These are phyloP conservation scores for Aphrocallistes beatrix DNA, from an alignment of 37 sponge, comb jelly and placozoan species.

Conservation along the genomic window DNA sequence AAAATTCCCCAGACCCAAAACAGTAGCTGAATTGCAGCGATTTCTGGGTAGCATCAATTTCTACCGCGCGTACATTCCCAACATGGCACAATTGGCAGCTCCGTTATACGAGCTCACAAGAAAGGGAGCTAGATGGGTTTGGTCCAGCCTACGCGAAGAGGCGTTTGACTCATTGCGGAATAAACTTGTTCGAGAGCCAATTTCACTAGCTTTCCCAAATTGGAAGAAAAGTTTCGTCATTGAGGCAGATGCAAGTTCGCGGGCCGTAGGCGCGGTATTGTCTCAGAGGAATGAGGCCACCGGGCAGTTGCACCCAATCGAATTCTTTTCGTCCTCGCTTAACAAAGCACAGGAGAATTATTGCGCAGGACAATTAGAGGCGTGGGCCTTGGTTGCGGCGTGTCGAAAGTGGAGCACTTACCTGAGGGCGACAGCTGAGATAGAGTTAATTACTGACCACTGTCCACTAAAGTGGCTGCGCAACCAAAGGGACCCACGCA, in stretches of 20 bases:
- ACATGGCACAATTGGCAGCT: conserved; percentile 20
- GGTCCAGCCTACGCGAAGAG: conserved; percentile 11
- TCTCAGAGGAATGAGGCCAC: neutral
- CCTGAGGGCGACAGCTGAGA: too few species aligned
- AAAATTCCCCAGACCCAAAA: conserved; percentile 19
- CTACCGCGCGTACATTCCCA: conserved; percentile 21
- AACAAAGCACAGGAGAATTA: too few species aligned
- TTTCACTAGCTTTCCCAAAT: conserved; percentile 22
- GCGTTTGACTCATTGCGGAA: conserved; percentile 20
- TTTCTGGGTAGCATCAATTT: conserved; percentile 22
- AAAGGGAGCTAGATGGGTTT: conserved; percentile 22
- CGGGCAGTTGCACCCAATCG: neutral
- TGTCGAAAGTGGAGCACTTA: too few species aligned
- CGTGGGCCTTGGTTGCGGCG: too few species aligned
- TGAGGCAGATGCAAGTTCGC: conserved; percentile 33
- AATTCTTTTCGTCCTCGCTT: neutral
- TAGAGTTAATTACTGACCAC: too few species aligned
- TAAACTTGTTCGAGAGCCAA: neutral
- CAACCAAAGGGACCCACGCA: too few species aligned
- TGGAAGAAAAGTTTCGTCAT: conserved; percentile 19
- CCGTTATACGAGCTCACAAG: conserved; percentile 19
- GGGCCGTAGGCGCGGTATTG: conserved; percentile 15
- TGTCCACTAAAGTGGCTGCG: too few species aligned
- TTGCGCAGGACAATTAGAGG: too few species aligned
- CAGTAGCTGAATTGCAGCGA: conserved; percentile 4